Evolutionary conservation across 2,113 vertebrate species (phyloP), one percentile per base, ranked within the genome.

Genomic region (Thymallus thymallus): DNA sequence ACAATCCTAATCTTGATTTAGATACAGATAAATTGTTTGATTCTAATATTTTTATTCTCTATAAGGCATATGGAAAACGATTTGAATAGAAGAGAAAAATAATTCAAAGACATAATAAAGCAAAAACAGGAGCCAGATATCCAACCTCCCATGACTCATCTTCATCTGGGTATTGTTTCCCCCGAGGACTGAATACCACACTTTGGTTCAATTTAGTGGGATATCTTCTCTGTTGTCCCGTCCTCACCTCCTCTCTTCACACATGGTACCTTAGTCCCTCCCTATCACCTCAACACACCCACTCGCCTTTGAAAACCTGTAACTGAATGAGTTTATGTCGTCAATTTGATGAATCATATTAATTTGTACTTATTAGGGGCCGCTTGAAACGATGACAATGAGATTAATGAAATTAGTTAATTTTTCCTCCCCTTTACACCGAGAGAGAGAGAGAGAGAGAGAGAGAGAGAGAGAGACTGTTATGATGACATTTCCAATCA

Each of bases 321-420:
- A 93, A 95, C 95, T 96, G 95, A 95, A 96, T 95, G 95, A 94
- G 94, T 96, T 95, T 94, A 93, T 94, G 94, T 95, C 94, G 93
- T 96, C 95, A 96, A 92, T 95, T 95, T 96, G 95, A 97, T 97
- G 95, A 96, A 97, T 96, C 95, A 95, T 95, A 96, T 96, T 96
- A 95, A 96, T 95, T 96, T 91, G 81, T 94, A 94, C 94, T 96
- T 95, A 95, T 96, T 95, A 96, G 87, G 92, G 95, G 94, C 94
- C 92, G 93, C 93, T 94, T 94, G 94, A 94, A 92, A 93, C 87
- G 91, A 91, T 96, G 95, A 95, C 94, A 95, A 92, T 91, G 90
- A 95, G 95, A 95, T 96, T 95, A 96, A 96, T 96, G 94, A 94
- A 95, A 94, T 94, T 92, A 94, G 94, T 93, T 93, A 90, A 90